phyloP scores from a whole-genome alignment of 2,888 invertebrate genomes.

The Melieria omissa region DNA sequence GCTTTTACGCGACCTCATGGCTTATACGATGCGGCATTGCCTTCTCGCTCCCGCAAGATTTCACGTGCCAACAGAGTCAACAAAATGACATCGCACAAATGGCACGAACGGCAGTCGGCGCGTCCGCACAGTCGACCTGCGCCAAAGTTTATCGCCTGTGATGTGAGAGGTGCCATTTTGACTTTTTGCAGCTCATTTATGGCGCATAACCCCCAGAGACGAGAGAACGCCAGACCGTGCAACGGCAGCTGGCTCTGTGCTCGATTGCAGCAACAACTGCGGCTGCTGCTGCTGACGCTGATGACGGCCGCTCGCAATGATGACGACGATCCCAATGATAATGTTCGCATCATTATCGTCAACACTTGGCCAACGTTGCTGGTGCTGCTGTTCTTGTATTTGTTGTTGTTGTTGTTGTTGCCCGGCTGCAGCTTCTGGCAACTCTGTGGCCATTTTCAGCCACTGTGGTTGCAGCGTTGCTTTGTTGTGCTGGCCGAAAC shows the following conservation, averaged over 20 bases:
- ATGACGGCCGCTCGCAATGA: conserved; percentile 10
- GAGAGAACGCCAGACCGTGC: neutral
- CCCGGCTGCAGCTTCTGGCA: neutral
- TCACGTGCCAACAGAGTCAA: too few relatives aligned
- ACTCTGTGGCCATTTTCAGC: neutral
- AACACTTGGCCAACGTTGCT: too few relatives aligned
- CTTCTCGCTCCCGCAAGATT: too few relatives aligned
- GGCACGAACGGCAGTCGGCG: too few relatives aligned
- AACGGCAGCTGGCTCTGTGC: neutral
- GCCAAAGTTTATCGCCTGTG: conserved; percentile 22
- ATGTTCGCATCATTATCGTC: too few relatives aligned
- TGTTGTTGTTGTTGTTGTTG: neutral
- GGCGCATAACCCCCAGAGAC: conserved; percentile 27
- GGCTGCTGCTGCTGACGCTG: conserved; percentile 7
- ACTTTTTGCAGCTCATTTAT: conserved; percentile 33
- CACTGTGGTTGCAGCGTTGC: too few relatives aligned
- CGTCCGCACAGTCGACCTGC: too few relatives aligned
- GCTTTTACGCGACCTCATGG: too few relatives aligned
- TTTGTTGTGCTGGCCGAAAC: conserved; percentile 1
- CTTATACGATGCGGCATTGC: too few relatives aligned
- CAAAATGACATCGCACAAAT: too few relatives aligned
- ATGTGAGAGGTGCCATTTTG: conserved; percentile 19
- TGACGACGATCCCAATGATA: neutral
- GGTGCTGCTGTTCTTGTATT: conserved; percentile 2
- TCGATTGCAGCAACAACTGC: neutral